Base-by-base conservation (phyloP, 2,113 vertebrate species). In the Leucopternis melanops region DNA sequence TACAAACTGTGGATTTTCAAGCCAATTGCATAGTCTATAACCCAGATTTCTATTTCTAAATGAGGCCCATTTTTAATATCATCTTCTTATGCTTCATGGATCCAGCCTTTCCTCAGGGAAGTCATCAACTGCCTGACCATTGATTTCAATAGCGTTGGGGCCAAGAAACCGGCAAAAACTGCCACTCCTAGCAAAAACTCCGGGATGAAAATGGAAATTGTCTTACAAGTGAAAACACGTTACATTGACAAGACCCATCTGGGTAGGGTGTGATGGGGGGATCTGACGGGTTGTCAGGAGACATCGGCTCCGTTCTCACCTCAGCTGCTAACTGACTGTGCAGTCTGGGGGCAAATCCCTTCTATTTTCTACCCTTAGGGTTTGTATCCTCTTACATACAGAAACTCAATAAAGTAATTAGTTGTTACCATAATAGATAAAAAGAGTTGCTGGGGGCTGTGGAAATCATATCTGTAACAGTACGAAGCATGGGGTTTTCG, bases 191-290 rank as follows among this genome's bases (percentile, higher is more conserved):
- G 86, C 86, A 87, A 84, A 89, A 96, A 66, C 7, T 22, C 63
- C 0, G 1, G 15, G 40, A 55, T 74, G 71, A 65, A 81, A 94
- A 86, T 87, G 82, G 94, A 90, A 96, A 94, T 77, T 2, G 2
- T 40, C 65, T 78, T 55, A 21, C 32, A 45, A 96, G 86, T 81
- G 57, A 73, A 69, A 92, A 84, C 2, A 6, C 44, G 27, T 83
- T 66, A 50, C 50, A 21, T 9, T 92, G 91, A 94, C 84, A 90
- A n/a, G 81, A 75, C 59, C 95, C 90, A 96, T 94, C 91, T 96
- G 94, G 85, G 67, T 36, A 34, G 78, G 94, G 81, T 44, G 71
- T 11, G 38, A 72, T 34, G 49, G 67, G 81, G 32, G 84, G 62
- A 75, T 62, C 80, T 87, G 81, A 91, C 23, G 0, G 66, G 34